Evolutionary conservation across 2,888 invertebrate genomes (phyloP).

Genomic region (Cheilosia grossa): DNA sequence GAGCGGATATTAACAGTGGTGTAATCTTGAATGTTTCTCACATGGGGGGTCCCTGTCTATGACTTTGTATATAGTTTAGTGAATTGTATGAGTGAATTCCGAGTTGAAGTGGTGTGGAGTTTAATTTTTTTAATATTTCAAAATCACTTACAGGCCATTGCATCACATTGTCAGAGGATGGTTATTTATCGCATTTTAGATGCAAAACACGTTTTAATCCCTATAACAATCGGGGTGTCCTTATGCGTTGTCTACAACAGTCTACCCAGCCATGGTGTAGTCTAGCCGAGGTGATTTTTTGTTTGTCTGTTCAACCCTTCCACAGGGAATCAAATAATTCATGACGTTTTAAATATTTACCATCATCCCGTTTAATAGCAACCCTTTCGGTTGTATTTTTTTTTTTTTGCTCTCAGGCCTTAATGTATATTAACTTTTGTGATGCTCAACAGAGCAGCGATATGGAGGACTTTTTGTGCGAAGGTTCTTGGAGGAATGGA

Average conservation of each 20-base stretch:
- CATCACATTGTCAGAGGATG: slow-evolving; percentile 44
- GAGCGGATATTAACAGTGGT: slow-evolving; percentile 61
- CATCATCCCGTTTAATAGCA: slow-evolving; percentile 29
- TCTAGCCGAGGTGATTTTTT: slow-evolving; percentile 48
- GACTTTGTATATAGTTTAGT: too few relatives aligned
- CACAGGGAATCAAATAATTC: slow-evolving; percentile 57
- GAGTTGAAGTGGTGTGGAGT: neutral
- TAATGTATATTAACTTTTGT: slow-evolving; percentile 28
- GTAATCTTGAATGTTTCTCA: slow-evolving; percentile 32
- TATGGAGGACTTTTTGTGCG: neutral
- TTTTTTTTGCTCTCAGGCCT: neutral
- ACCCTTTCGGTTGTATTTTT: slow-evolving; percentile 23
- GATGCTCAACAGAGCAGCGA: neutral
- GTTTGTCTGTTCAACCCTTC: slow-evolving; percentile 51
- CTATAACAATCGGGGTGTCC: slow-evolving; percentile 13
- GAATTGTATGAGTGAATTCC: slow-evolving; percentile 29
- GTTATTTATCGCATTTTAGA: slow-evolving; percentile 63
- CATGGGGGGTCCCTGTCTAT: too few relatives aligned
- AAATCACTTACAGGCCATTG: slow-evolving; percentile 61
- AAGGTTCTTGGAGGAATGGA: neutral
- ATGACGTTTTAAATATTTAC: slow-evolving; percentile 56
- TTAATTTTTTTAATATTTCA: slow-evolving; percentile 50
- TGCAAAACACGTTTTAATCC: slow-evolving; percentile 65
- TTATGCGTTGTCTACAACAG: slow-evolving; percentile 7
- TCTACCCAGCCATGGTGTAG: neutral